These are phyloP conservation scores for Eupithecia subfuscata DNA, from an alignment of 2,888 invertebrate species.

Conservation along the genomic window DNA sequence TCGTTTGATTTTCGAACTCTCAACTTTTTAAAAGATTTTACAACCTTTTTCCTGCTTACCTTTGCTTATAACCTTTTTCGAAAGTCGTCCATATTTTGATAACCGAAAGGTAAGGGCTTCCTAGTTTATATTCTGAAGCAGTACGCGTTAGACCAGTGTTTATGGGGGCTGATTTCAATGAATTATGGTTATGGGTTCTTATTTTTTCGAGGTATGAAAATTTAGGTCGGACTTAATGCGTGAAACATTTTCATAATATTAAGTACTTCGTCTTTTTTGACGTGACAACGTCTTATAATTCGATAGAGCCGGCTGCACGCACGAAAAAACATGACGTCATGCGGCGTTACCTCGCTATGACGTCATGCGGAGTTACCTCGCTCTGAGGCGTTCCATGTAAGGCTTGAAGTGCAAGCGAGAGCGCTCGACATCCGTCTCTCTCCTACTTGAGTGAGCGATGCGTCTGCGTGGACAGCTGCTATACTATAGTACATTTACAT, in stretches of 20 bases:
- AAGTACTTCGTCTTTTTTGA: too few relatives aligned
- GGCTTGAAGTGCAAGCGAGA: too few relatives aligned
- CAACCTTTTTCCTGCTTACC: constrained; percentile 1
- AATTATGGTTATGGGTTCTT: constrained; percentile 16
- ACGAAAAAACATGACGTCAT: too few relatives aligned
- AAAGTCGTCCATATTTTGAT: constrained; percentile 7
- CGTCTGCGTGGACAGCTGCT: too few relatives aligned
- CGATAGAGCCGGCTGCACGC: too few relatives aligned
- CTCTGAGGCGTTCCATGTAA: too few relatives aligned
- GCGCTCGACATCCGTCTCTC: too few relatives aligned
- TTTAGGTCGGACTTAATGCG: neutral
- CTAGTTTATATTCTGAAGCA: constrained; percentile 18
- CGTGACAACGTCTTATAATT: too few relatives aligned
- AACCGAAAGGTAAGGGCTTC: neutral
- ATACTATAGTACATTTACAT: too few relatives aligned
- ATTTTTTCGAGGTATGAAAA: constrained; percentile 14
- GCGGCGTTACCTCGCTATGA: too few relatives aligned
- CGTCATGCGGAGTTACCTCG: too few relatives aligned
- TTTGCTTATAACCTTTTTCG: constrained; percentile 1
- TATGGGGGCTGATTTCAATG: constrained; percentile 19
- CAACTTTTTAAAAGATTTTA: neutral
- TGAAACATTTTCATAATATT: neutral
- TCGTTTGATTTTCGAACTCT: neutral
- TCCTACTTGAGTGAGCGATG: too few relatives aligned
- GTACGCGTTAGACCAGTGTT: constrained; percentile 21